These are phyloP conservation scores for Prunella himalayana DNA, from an alignment of 2,113 vertebrate genomes.

Conservation along the genomic window DNA sequence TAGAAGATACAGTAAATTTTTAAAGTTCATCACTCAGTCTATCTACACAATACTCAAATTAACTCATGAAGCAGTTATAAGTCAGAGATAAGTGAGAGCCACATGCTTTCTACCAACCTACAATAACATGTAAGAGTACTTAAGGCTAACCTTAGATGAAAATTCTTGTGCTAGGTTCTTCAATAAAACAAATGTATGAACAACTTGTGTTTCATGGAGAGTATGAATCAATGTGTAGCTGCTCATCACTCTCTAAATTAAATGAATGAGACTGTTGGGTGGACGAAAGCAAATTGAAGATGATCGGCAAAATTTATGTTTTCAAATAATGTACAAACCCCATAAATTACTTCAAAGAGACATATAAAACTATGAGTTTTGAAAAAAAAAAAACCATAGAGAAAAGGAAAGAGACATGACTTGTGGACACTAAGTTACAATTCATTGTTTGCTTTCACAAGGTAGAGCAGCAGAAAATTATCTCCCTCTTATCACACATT, in stretches of 20 bases:
- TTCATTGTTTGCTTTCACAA: slow-evolving; percentile 1
- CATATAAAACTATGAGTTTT: not conserved
- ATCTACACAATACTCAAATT: not conserved
- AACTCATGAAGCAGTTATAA: not conserved
- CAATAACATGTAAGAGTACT: slow-evolving; percentile 32
- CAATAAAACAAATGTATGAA: slow-evolving; percentile 50
- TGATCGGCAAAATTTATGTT: slow-evolving; percentile 61
- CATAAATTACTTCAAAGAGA: slow-evolving; percentile 45
- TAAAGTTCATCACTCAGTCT: not conserved
- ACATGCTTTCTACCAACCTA: slow-evolving; percentile 39
- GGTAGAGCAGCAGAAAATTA: not conserved
- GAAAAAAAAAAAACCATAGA: not conserved
- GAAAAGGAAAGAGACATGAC: not conserved
- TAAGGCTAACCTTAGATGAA: slow-evolving; percentile 35
- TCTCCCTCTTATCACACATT: not conserved
- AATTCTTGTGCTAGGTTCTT: slow-evolving; percentile 39
- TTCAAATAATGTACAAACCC: slow-evolving; percentile 53
- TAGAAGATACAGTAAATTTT: not conserved
- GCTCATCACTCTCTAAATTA: slow-evolving; percentile 60
- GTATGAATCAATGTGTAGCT: slow-evolving; percentile 62
- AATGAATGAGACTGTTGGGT: slow-evolving; percentile 46
- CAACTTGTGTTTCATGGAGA: slow-evolving; percentile 64
- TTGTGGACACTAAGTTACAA: not conserved
- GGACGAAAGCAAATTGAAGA: slow-evolving; percentile 38
- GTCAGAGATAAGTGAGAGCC: slow-evolving; percentile 3